Evolutionary conservation across 2,797 vertebrate genomes (phyloP).

Genomic region (Graptemys geographica): DNA sequence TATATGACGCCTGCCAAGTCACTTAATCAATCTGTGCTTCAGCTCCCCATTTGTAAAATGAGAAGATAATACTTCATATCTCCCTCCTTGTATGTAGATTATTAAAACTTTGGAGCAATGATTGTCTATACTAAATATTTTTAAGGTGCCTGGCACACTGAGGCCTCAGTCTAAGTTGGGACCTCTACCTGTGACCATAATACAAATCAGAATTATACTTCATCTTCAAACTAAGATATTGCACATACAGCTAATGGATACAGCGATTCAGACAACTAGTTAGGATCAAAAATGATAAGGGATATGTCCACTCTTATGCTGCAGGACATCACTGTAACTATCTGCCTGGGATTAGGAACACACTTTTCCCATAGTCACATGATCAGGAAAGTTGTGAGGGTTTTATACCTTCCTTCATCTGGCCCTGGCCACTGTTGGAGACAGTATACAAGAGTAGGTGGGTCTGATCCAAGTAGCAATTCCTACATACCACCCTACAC

Average conservation of each 20-base stretch:
- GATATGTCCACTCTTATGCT: neutral
- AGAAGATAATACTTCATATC: neutral
- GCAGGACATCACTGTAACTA: neutral
- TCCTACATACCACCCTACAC: neutral
- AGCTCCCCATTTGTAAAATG: neutral
- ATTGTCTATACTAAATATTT: neutral
- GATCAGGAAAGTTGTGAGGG: neutral
- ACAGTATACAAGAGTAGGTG: neutral
- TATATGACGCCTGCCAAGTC: neutral
- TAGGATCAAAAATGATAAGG: accelerated
- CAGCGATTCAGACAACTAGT: neutral
- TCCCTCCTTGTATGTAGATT: neutral
- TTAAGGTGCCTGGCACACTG: neutral
- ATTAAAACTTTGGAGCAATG: no score
- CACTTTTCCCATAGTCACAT: no score
- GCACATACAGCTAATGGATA: neutral
- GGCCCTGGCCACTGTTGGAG: neutral
- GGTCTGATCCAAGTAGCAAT: neutral
- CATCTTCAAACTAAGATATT: neutral
- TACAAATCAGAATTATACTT: neutral
- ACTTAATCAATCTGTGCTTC: neutral
- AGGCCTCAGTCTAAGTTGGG: neutral
- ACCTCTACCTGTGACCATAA: neutral
- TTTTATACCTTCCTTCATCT: neutral
- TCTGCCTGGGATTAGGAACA: no score